phyloP scores from a whole-genome alignment of 2,888 invertebrate genomes.

The Copidosoma aretas region DNA sequence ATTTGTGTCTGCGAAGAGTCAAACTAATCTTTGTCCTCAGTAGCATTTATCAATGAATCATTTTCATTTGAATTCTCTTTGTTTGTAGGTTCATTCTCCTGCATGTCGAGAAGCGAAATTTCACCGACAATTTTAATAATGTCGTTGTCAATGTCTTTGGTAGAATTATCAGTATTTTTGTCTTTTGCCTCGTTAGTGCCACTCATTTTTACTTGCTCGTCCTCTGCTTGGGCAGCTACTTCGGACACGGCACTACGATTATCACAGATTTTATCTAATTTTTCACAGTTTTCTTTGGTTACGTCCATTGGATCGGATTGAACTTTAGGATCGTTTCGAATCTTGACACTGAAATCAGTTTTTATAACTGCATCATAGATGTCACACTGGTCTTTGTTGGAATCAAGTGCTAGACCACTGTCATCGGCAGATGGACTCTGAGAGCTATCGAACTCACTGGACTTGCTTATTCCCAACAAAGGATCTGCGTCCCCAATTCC shows the following conservation, averaged over 20 bases:
- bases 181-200: conserved; percentile 14
- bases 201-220: conserved; percentile 4
- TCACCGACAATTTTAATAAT: conserved; percentile 10
- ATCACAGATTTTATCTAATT: conserved; percentile 31
- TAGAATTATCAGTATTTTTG: conserved; percentile 17
- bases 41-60: conserved; percentile 15
- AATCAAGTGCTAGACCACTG: conserved; percentile 14
- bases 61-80: background rate
- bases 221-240: conserved; percentile 11
- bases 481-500: conserved; percentile 12
- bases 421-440: conserved; percentile 9
- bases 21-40: conserved; percentile 23
- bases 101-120: conserved; percentile 1
- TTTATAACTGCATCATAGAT: background rate
- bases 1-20: conserved; percentile 13
- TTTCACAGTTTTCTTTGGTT: conserved; percentile 35
- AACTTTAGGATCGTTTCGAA: conserved; percentile 4
- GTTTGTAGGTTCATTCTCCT: conserved; percentile 1
- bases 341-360: conserved; percentile 4
- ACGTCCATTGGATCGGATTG: conserved; percentile 18
- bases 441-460: conserved; percentile 6
- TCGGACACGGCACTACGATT: conserved; percentile 28
- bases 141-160: conserved; percentile 30
- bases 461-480: conserved; percentile 16
- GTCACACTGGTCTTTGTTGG: conserved; percentile 9